Conservation (phyloP, 2,797 vertebrate genomes). For the Melanotaenia pygmaea region DNA sequence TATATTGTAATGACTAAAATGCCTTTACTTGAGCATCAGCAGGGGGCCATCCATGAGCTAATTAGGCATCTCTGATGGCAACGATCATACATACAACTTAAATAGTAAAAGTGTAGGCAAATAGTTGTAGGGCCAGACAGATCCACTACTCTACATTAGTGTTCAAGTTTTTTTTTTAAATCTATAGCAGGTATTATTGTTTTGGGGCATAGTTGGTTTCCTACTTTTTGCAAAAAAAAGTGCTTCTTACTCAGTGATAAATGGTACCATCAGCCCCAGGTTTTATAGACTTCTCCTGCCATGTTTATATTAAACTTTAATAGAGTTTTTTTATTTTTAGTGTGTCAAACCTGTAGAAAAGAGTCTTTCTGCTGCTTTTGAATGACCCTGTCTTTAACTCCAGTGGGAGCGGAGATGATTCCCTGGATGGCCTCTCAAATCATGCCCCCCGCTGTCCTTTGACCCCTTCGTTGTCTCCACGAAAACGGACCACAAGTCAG, state of each 20-base stretch:
- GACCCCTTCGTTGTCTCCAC: constrained; percentile 81
- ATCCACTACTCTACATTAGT: neutral
- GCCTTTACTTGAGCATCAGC: constrained; percentile 43
- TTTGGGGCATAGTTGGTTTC: neutral
- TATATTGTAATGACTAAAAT: constrained; percentile 9
- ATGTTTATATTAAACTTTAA: neutral
- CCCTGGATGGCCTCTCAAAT: constrained; percentile 77
- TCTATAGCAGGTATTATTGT: neutral
- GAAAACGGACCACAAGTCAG: constrained; percentile 86
- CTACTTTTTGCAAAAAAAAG: too few relatives aligned
- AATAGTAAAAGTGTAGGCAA: neutral
- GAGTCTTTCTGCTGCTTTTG: neutral
- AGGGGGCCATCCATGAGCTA: constrained; percentile 66
- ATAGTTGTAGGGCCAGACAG: neutral
- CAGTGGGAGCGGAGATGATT: constrained; percentile 82
- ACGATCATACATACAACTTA: neutral
- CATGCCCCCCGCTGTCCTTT: constrained; percentile 75
- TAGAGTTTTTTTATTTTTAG: neutral
- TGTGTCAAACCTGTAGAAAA: neutral
- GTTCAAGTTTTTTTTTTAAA: too few relatives aligned
- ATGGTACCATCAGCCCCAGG: neutral
- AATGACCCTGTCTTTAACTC: neutral
- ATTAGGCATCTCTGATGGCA: constrained; percentile 84
- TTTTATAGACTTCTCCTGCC: neutral
- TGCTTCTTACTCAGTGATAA: too few relatives aligned